A percentile compares a stretch with the other conserved stretches of the same genome.
Evolutionary conservation across 35 echinoderm and acorn worm genomes (phyloP).

Genomic region (Anneissia japonica): DNA sequence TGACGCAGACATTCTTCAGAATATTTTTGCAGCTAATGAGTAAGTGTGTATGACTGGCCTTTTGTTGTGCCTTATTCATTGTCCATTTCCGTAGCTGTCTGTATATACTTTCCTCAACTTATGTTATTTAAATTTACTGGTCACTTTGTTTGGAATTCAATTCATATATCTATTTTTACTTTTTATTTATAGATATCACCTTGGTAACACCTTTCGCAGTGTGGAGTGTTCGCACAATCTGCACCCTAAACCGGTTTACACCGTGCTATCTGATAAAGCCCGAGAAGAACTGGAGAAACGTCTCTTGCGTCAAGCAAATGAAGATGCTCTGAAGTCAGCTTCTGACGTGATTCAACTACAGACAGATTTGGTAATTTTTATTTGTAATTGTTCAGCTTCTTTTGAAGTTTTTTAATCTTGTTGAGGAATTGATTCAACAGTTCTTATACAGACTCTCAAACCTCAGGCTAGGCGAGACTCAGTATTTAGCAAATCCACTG

Average conservation of each 20-base stretch:
- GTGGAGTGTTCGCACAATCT: background rate
- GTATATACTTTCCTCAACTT: no score
- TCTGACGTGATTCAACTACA: background rate
- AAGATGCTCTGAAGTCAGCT: background rate
- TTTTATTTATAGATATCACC: background rate
- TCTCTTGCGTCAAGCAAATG: background rate
- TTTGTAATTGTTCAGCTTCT: no score
- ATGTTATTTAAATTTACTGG: no score
- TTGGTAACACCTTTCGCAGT: background rate
- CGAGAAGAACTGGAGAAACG: background rate
- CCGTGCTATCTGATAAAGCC: background rate
- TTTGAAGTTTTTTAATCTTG: no score
- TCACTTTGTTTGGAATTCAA: no score
- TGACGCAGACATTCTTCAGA: background rate
- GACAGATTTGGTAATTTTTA: background rate
- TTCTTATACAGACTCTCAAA: no score
- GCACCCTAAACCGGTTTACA: background rate
- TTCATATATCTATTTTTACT: background rate
- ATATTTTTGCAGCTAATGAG: background rate
- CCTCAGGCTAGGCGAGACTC: no score
- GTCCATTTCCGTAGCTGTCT: no score
- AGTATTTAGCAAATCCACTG: no score
- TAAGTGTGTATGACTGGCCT: background rate
- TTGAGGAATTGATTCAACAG: no score
- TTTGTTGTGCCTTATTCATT: no score